Evolutionary conservation across 2,797 vertebrate species (phyloP).

Genomic region (Peromyscus melanophrys): DNA sequence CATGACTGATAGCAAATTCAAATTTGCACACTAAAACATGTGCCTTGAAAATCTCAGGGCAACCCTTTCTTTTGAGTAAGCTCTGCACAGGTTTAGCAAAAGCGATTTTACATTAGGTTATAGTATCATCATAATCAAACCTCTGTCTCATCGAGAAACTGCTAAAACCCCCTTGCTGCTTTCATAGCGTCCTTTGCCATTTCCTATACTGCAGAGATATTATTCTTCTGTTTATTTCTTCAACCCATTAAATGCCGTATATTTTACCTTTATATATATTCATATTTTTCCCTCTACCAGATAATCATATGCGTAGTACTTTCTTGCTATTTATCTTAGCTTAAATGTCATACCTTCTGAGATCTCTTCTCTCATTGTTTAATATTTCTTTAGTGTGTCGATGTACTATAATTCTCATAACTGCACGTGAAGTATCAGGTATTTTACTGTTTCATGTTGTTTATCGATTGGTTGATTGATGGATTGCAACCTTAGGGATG

Average conservation of each 20-base stretch:
- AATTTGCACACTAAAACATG: not conserved
- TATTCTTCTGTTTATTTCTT: not conserved
- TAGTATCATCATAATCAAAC: not conserved
- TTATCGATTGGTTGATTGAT: not conserved
- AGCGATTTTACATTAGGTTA: not conserved
- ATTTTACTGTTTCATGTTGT: not conserved
- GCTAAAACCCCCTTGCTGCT: not conserved
- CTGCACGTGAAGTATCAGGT: not conserved
- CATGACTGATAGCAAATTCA: not conserved
- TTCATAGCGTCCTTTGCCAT: not conserved
- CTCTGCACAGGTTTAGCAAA: not conserved
- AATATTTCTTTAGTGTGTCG: not conserved
- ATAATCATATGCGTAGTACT: not conserved
- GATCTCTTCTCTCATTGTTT: not conserved
- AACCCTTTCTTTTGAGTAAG: not conserved
- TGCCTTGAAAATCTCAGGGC: not conserved
- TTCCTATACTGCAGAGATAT: not conserved
- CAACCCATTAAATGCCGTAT: not conserved
- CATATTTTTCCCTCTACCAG: not conserved
- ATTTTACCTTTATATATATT: not conserved
- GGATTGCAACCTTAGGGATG: not conserved
- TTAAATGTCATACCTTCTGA: slow-evolving; percentile 38
- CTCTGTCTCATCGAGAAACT: not conserved
- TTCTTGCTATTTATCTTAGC: slow-evolving; percentile 19
- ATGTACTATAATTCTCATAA: not conserved